These are phyloP conservation scores for Phocides pigmalion DNA, from an alignment of 1,140 invertebrate species.

Conservation along the genomic window DNA sequence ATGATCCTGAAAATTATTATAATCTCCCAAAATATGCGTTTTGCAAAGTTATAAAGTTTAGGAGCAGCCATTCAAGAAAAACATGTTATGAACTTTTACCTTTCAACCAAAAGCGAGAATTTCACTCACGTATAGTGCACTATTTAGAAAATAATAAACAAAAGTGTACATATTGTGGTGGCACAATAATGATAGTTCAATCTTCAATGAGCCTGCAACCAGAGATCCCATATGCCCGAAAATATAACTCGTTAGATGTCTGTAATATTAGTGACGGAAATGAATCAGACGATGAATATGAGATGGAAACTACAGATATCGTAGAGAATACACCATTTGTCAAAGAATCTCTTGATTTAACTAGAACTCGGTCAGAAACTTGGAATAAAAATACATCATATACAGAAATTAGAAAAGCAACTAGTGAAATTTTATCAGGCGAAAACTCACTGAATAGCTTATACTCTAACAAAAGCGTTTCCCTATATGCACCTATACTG, in stretches of 20 bases:
- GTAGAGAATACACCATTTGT: background rate
- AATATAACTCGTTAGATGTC: constrained; percentile 7
- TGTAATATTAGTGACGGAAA: constrained; percentile 20
- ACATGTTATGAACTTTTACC: constrained; percentile 81
- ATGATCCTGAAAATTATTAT: constrained; percentile 51
- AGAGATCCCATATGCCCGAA: constrained; percentile 23
- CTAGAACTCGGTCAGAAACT: constrained; percentile 17
- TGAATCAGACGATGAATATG: constrained; percentile 27
- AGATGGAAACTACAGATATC: constrained; percentile 20
- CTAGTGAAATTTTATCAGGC: constrained; percentile 30
- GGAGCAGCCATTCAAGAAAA: constrained; percentile 72
- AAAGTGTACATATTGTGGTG: constrained; percentile 76
- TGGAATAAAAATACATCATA: constrained; percentile 32
- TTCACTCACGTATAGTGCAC: constrained; percentile 78
- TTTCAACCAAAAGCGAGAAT: constrained; percentile 81
- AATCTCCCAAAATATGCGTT: constrained; percentile 81
- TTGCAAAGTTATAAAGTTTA: constrained; percentile 82
- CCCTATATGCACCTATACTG: constrained; percentile 50
- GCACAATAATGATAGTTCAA: constrained; percentile 67
- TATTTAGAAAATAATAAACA: constrained; percentile 78
- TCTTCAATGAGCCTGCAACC: constrained; percentile 51
- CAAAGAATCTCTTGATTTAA: constrained; percentile 11
- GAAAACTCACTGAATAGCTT: constrained; percentile 24
- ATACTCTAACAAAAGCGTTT: constrained; percentile 15
- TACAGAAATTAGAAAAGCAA: constrained; percentile 22